Conservation (phyloP, 1,140 invertebrate genomes). For the Pissodes strobi region DNA sequence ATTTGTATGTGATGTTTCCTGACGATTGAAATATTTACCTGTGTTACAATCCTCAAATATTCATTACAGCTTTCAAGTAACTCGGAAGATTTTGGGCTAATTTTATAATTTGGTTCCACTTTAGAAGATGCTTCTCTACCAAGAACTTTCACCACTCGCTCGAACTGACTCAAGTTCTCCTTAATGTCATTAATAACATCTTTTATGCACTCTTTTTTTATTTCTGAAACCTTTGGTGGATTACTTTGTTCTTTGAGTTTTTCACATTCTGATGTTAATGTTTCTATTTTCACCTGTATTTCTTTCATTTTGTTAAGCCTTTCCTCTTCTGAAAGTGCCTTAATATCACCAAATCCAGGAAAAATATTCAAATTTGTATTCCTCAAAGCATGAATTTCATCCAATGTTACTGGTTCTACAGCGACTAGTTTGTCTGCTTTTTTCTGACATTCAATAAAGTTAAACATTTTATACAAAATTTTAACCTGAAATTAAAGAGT, state of each 20-base stretch:
- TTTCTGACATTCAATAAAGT: neutral
- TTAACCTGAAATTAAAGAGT: conserved; percentile 7
- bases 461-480: conserved; percentile 13
- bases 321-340: conserved; percentile 3
- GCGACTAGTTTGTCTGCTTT: neutral
- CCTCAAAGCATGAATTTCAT: neutral
- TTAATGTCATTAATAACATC: neutral
- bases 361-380: conserved; percentile 15
- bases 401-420: neutral
- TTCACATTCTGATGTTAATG: neutral
- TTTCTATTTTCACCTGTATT: neutral
- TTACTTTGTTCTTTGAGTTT: neutral
- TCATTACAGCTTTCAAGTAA: conserved; percentile 6
- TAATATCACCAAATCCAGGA: conserved; percentile 8
- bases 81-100: conserved; percentile 1
- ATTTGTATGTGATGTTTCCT: no score
- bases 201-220: neutral
- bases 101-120: conserved; percentile 3
- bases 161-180: conserved; percentile 8
- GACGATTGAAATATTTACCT: no score
- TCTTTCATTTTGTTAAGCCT: neutral
- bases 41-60: conserved; percentile 2
- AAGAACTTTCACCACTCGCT: conserved; percentile 3
- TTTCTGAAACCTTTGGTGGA: neutral
- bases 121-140: neutral